Base-by-base conservation (phyloP, 2,113 vertebrate genomes). In the Campylorhamphus procurvoides region DNA sequence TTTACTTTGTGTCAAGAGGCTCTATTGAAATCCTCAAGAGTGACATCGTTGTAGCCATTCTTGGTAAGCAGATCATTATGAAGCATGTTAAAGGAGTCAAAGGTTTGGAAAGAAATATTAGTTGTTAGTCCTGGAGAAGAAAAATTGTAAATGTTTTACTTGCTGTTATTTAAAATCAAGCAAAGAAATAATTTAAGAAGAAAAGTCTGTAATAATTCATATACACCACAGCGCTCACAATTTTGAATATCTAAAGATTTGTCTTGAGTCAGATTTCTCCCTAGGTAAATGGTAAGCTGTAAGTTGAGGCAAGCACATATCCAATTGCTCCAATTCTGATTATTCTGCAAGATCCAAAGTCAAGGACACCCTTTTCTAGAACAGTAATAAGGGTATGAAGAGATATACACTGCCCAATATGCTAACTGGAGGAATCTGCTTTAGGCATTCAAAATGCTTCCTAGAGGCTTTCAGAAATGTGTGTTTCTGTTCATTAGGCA, bases 1-100 rank as follows among this genome's bases (percentile, higher is more conserved):
- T 99, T 82, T 99, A 99, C 95, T 99, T 99, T 95, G 97, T 99
- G 78, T 99, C 99, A 46, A 98, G 99, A 60, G 99, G 99, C 37
- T 99, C 99, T 69, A 99, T 99, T 59, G 99, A 99, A 98, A 99
- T 99, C 93, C 98, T 99, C 66, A 99, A 99, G 96, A 99, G 99
- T 86, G 99, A 99, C 97, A 99, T 99, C 90, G 99, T 99, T 90
- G 99, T 99, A 59, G 99, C 99, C 56, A 99, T 99, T 96, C 97
- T 99, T 42, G 99, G 99, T 99, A 98, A 99, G 98, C 97, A 67
- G 52, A 90, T 87, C 35, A 62, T 31, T 73, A 37, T 12, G 71
- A 67, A 9, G 24, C 35, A 40, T 66, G 33, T 47, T 78, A 42
- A 58, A 71, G 69, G 49, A 47, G 10, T 50, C 27, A 73, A 4